Conservation (phyloP, 2,888 invertebrate genomes). For the Ophion obscuratus region DNA sequence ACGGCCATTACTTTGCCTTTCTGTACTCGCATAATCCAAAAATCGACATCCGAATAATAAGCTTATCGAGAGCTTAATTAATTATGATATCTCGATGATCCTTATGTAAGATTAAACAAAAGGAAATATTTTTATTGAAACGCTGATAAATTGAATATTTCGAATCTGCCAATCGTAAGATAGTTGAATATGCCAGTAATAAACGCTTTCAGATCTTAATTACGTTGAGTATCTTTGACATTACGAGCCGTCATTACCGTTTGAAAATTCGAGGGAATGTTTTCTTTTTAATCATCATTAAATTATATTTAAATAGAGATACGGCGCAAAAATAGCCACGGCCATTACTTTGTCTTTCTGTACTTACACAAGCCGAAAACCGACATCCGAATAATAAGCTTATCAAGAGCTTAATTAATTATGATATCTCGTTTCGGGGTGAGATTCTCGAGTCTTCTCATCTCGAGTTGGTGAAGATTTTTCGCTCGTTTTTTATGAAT, state of each 20-base stretch:
- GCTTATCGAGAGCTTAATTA: conserved; percentile 77
- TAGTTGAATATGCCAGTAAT: no score
- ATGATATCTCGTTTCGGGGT: conserved; percentile 70
- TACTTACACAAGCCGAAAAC: conserved; percentile 29
- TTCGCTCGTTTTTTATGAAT: conserved; percentile 32
- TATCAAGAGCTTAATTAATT: conserved; percentile 79
- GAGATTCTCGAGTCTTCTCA: conserved; percentile 54
- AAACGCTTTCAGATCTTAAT: no score
- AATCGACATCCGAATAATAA: conserved; percentile 61
- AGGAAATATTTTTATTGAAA: no score
- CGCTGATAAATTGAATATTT: no score
- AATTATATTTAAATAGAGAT: neutral
- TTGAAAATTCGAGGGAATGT: no score
- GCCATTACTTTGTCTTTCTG: conserved; percentile 33
- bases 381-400: conserved; percentile 64
- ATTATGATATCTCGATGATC: conserved; percentile 71
- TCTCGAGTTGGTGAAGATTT: conserved; percentile 68
- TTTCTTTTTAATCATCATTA: no score
- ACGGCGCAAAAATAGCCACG: conserved; percentile 1
- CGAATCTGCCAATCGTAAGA: no score
- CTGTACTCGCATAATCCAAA: conserved; percentile 24
- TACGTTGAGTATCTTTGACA: no score
- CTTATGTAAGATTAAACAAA: no score
- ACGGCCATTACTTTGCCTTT: conserved; percentile 32
- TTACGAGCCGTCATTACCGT: no score